These are phyloP conservation scores for Hormiphora californensis DNA, from an alignment of 37 sponge, comb jelly and placozoan genomes.

Conservation along the genomic window DNA sequence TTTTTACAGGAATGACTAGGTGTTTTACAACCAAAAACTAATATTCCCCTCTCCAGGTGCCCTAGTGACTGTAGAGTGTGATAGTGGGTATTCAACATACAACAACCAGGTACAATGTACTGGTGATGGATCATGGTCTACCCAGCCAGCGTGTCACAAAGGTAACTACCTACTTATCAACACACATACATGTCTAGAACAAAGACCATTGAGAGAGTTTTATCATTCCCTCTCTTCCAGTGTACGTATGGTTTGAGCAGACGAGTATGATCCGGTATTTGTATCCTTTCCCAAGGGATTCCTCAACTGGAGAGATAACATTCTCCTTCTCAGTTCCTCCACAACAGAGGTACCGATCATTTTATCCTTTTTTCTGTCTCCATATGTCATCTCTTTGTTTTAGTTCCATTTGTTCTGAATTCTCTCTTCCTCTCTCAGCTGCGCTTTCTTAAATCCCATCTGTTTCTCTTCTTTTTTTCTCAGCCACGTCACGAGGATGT, in stretches of 20 bases:
- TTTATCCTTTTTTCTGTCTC: too few species aligned
- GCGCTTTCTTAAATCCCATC: too few species aligned
- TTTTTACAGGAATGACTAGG: too few species aligned
- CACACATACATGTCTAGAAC: neutral
- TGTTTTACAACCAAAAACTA: too few species aligned
- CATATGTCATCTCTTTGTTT: too few species aligned
- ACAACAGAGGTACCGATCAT: conserved; percentile 15
- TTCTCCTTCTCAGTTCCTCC: conserved; percentile 19
- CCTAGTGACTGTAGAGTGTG: neutral
- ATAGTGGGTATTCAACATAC: neutral
- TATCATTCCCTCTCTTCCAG: neutral
- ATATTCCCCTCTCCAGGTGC: too few species aligned
- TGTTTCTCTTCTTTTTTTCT: too few species aligned
- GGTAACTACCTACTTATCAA: neutral
- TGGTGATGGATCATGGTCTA: neutral
- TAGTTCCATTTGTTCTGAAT: too few species aligned
- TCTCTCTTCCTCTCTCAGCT: too few species aligned
- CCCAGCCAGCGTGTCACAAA: conserved; percentile 1
- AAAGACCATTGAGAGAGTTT: neutral
- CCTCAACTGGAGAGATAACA: neutral
- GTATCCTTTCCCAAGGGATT: conserved; percentile 5
- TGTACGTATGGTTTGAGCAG: neutral
- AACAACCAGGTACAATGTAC: neutral
- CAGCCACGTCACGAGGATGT: too few species aligned
- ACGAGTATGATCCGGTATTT: neutral